These are phyloP conservation scores for Molossus alvarezi DNA, from an alignment of 2,797 vertebrate genomes.

Conservation along the genomic window DNA sequence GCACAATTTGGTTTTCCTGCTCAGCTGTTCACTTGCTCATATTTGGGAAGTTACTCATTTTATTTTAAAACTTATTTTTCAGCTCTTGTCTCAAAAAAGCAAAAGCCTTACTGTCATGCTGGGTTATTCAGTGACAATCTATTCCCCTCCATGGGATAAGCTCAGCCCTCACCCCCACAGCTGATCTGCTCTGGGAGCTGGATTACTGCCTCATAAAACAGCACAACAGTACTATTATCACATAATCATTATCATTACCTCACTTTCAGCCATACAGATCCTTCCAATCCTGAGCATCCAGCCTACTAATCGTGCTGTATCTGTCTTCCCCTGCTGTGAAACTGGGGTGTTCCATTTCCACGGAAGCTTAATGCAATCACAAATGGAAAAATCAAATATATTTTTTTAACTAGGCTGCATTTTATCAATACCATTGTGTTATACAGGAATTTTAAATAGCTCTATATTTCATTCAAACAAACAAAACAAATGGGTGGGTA, in stretches of 20 bases:
- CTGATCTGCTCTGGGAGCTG: constrained; percentile 80
- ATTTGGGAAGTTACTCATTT: constrained; percentile 80
- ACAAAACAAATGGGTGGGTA: neutral
- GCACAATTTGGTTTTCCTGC: constrained; percentile 67
- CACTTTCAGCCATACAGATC: constrained; percentile 67
- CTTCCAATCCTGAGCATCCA: constrained; percentile 77
- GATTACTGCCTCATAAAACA: constrained; percentile 82
- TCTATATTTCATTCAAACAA: constrained; percentile 62
- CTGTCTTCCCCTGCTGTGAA: constrained; percentile 84
- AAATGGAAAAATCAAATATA: constrained; percentile 83
- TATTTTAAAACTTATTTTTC: constrained; percentile 84
- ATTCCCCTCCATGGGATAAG: constrained; percentile 81
- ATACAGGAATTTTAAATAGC: constrained; percentile 63
- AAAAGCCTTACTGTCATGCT: constrained; percentile 69
- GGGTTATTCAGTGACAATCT: constrained; percentile 85
- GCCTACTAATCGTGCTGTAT: constrained; percentile 75
- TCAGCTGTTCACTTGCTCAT: constrained; percentile 75
- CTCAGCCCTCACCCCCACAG: constrained; percentile 74
- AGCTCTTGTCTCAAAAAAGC: constrained; percentile 65
- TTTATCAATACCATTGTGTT: constrained; percentile 69
- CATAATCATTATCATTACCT: constrained; percentile 85
- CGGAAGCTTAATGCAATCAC: constrained; percentile 75
- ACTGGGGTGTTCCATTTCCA: constrained; percentile 81
- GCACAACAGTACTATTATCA: constrained; percentile 81
- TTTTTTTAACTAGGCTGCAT: constrained; percentile 77